Evolutionary conservation across 1,140 invertebrate species (phyloP), one percentile per base, ranked within the genome.

Genomic region (Drosophila sucinea): DNA sequence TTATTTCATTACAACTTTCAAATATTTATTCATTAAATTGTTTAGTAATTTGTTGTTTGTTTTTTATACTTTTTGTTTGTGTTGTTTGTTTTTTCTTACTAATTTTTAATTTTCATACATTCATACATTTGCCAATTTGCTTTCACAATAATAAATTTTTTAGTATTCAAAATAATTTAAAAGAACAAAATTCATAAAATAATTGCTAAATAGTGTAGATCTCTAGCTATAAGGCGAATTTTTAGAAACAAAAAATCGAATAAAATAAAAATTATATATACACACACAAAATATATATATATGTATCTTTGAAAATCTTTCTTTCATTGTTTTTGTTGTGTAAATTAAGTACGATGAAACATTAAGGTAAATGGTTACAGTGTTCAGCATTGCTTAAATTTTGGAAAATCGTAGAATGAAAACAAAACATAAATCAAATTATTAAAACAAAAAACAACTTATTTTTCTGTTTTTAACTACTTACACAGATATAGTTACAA

Each of bases 21-120:
- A 78, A 74, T 74, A 73, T 87, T 87, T 87, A 87, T 87, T 87
- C 73, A 84, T 47, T 87, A 83, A 84, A 77, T 77, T 79, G 71
- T 86, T 86, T 81, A 81, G 71, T 86, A 82, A 67, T 67, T 73
- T 72, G 63, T 30, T 11, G 47, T 56, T 63, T 82, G 79, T 67
- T 17, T 33, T 60, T 25, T 27, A 3, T 40, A 11, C 32, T 63
- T 51, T 23, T 65, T 33, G 17, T 54, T 55, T 79, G 44, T 69
- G 76, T 70, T 60, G 68, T 75, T 69, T 77, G 2, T 51, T 51
- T 51, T 51, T 51, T 51, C 44, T 27, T 51, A 27, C 69, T 89
- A 83, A 78, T 73, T 77, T 70, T 70, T 87, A 77, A 77, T 62
- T 72, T 87, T 89, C 79, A 65, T 79, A 87, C 66, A 40, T 77